Evolutionary conservation across 2,888 invertebrate genomes (phyloP), one percentile per base, ranked within the genome.

Genomic region (Synanthedon myopaeformis): DNA sequence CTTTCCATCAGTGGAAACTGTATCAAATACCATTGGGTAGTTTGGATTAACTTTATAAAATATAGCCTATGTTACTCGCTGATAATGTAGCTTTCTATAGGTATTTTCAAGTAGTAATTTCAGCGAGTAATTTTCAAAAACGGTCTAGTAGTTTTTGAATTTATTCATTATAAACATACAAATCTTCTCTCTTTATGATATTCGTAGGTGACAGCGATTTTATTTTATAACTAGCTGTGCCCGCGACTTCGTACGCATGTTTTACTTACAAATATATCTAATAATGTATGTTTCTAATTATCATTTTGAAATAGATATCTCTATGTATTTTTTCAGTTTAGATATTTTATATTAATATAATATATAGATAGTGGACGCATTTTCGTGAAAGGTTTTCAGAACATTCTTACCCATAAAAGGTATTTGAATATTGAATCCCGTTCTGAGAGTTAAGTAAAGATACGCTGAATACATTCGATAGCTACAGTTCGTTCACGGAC

Each of bases 391-490:
- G 54, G 54, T 55, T 58, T 23, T 14, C n/a, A 49, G 54, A 52
- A 56, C 53, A 55, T 56, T 53, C 52, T 52, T 51, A 56, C 56
- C 56, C 35, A 49, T 55, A 52, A 55, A 56, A 55, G 53, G 45
- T 35, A 56, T 58, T 58, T 58, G 57, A 58, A 56, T 58, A 53
- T 45, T 52, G 53, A 49, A 52, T 55, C 53, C 51, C 53, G 49
- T 51, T 49, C 50, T 14, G 50, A 51, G 53, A 53, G 45, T 35
- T 51, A 51, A 55, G 52, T 56, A 56, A 53, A 53, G 54, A 55
- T 51, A 35, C 35, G n/a, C 42, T 28, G 41, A 23, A 23, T 35
- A 41, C 35, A 11, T 45, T 45, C n/a, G 45, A 45, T 14, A n/a
- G 13, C n/a, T 45, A 45, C n/a, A 45, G 3, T 45, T 12, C 45